Evolutionary conservation across 2,113 vertebrate species (phyloP).

Genomic region (Nasalis larvatus): DNA sequence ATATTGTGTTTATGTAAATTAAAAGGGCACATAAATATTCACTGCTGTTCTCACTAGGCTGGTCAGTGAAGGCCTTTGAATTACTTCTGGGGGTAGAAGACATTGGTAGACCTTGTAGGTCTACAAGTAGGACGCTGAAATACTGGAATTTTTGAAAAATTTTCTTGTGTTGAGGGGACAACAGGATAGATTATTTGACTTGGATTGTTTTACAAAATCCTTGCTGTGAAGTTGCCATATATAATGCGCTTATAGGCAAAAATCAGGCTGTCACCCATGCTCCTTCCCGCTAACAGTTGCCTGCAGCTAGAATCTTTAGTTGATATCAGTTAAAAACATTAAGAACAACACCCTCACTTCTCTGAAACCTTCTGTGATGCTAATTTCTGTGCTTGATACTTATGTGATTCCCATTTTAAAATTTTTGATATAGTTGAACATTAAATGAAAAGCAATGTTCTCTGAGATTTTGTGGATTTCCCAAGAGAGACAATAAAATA

Average conservation of each 20-base stretch:
- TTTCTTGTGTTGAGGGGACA: neutral
- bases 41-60: neutral
- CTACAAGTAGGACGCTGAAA: neutral
- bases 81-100: neutral
- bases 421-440: neutral
- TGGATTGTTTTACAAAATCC: neutral
- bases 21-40: neutral
- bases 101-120: neutral
- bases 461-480: neutral
- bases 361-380: slow-evolving; percentile 3
- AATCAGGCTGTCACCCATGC: neutral
- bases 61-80: neutral
- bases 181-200: neutral
- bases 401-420: neutral
- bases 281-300: neutral
- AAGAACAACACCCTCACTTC: neutral
- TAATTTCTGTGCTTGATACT: neutral
- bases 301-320: neutral
- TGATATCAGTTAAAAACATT: neutral
- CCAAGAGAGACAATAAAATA: neutral
- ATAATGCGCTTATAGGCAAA: neutral
- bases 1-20: neutral
- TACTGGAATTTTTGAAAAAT: neutral
- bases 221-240: neutral
- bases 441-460: neutral